A percentile compares a stretch with the other conserved stretches of the same genome.
Conservation (phyloP, 1,140 invertebrate species). For the Chironomus tepperi region DNA sequence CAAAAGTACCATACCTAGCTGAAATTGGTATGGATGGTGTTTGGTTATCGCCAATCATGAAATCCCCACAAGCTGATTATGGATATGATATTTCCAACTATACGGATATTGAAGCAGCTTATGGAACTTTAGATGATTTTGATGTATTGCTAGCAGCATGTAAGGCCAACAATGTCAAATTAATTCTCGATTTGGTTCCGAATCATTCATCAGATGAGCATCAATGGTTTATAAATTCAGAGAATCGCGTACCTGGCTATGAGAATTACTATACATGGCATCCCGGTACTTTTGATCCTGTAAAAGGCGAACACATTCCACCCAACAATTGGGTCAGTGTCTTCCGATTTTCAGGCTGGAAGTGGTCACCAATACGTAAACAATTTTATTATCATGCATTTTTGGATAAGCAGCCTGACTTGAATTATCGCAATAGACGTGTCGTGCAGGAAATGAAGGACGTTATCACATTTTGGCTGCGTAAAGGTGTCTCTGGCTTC, state of each 20-base stretch:
- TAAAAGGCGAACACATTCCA: slow-evolving; percentile 33
- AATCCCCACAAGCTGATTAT: slow-evolving; percentile 52
- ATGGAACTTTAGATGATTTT: slow-evolving; percentile 62
- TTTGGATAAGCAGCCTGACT: slow-evolving; percentile 41
- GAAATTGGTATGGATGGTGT: slow-evolving; percentile 44
- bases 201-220: slow-evolving; percentile 60
- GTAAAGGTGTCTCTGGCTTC: slow-evolving; percentile 61
- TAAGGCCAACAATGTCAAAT: slow-evolving; percentile 41
- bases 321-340: slow-evolving; percentile 53
- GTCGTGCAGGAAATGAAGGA: slow-evolving; percentile 46
- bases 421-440: slow-evolving; percentile 42
- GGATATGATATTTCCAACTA: slow-evolving; percentile 65
- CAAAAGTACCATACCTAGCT: slow-evolving; percentile 39
- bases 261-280: slow-evolving; percentile 61
- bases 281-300: slow-evolving; percentile 33
- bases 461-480: slow-evolving; percentile 58
- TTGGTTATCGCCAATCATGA: slow-evolving; percentile 59
- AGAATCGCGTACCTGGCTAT: slow-evolving; percentile 42
- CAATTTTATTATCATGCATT: slow-evolving; percentile 46
- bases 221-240: slow-evolving; percentile 53
- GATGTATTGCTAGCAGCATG: slow-evolving; percentile 47
- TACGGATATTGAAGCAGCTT: slow-evolving; percentile 51
- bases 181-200: slow-evolving; percentile 61
- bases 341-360: slow-evolving; percentile 34
- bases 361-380: slow-evolving; percentile 35